Evolutionary conservation across 2,113 vertebrate genomes (phyloP).

Genomic region (Alethe diademata): DNA sequence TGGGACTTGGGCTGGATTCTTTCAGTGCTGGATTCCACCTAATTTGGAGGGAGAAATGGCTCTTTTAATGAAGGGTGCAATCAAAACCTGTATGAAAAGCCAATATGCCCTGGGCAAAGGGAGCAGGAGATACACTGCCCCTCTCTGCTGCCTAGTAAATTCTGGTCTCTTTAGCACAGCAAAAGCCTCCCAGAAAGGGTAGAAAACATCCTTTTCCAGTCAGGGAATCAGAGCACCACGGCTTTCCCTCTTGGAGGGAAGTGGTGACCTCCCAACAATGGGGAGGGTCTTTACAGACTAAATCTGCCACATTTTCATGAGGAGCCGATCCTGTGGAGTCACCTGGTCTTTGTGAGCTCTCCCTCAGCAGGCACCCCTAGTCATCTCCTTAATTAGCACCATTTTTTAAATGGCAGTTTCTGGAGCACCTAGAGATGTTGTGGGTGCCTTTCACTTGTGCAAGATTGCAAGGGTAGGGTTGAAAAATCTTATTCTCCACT

Average conservation of each 20-base stretch:
- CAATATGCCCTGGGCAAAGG: slow-evolving; percentile 39
- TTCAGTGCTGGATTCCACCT: slow-evolving; percentile 63
- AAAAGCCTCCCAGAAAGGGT: neutral
- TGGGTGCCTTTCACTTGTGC: neutral
- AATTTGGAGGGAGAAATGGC: slow-evolving; percentile 53
- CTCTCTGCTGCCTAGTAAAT: neutral
- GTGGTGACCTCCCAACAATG: neutral
- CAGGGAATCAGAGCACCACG: neutral
- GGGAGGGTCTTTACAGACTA: neutral
- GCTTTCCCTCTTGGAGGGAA: neutral
- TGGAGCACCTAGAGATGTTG: neutral
- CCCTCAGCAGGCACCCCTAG: neutral
- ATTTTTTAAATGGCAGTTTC: neutral
- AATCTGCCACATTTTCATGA: neutral
- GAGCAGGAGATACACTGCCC: slow-evolving; percentile 6
- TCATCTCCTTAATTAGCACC: neutral
- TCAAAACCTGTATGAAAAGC: slow-evolving; percentile 49
- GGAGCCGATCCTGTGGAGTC: neutral
- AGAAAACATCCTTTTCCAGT: neutral
- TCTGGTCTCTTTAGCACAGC: neutral
- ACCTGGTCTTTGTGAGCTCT: neutral
- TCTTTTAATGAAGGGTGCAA: slow-evolving; percentile 62
- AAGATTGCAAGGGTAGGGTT: neutral
- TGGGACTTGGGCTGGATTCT: slow-evolving; percentile 54
- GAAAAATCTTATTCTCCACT: neutral